These are phyloP conservation scores for Lacanobia wlatinum DNA, from an alignment of 2,888 invertebrate species.

Conservation along the genomic window DNA sequence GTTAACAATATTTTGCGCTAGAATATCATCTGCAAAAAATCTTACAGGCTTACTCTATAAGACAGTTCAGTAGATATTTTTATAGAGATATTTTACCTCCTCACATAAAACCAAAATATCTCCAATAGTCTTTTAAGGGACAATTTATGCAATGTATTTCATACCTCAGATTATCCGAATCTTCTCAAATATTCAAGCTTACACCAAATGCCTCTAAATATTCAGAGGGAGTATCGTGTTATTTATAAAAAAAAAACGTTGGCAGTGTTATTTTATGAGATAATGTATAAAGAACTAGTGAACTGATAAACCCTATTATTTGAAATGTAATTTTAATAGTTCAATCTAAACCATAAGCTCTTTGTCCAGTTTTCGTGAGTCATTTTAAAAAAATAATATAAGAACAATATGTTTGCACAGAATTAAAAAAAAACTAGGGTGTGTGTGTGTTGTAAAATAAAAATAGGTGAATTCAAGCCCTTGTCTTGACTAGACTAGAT, in stretches of 20 bases:
- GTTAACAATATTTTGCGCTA: background rate
- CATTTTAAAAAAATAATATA: background rate
- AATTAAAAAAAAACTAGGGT: too few species aligned
- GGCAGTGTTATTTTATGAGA: constrained; percentile 57
- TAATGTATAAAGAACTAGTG: constrained; percentile 37
- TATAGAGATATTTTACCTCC: constrained; percentile 19
- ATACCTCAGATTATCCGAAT: constrained; percentile 65
- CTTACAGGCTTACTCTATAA: background rate
- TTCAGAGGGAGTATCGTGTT: constrained; percentile 58
- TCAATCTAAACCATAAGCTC: background rate
- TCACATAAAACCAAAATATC: constrained; percentile 52
- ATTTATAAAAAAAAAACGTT: constrained; percentile 60
- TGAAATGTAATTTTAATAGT: background rate
- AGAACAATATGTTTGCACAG: background rate
- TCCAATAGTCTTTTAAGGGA: constrained; percentile 61
- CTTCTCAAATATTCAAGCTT: constrained; percentile 63
- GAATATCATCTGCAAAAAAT: background rate
- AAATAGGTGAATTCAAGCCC: too few species aligned
- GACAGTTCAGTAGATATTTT: constrained; percentile 11
- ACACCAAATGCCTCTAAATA: constrained; percentile 64
- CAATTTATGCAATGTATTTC: constrained; percentile 68
- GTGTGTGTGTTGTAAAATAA: too few species aligned
- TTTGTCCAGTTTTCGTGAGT: background rate
- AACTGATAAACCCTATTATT: background rate
- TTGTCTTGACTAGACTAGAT: too few species aligned